Base-by-base conservation (phyloP, 2,888 invertebrate species). In the Amblyjoppa proteus region DNA sequence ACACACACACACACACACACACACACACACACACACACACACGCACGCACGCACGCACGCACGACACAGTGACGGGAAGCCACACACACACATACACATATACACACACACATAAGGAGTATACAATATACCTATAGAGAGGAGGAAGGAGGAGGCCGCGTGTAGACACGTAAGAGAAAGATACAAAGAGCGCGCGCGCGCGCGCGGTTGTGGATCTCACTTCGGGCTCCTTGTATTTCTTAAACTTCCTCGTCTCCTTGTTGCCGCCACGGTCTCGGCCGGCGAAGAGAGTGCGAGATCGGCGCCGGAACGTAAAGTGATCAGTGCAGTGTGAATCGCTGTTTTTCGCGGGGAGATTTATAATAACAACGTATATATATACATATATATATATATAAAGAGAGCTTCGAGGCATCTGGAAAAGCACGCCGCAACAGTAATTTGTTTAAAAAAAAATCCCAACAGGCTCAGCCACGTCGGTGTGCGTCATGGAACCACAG, bases 401-500 rank as follows among this genome's bases (percentile, higher is more conserved):
- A 3, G 31, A 28, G 61, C 28, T 31, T 61, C 28, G 28, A 61
- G 28, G 61, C 61, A 31, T 61, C 31, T 28, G 25, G 16, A 31
- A 31, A 31, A 61, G 13, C 13, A 4, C 3, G 11, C 3, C 13
- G 9, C 61, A 28, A 13, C 28, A 31, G 9, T 31, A 41, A 41
- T 53, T 53, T 53, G 3, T 61, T 58, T n/a, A 28, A 16, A 61
- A 61, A 61, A 28, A 61, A 31, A 31, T 56, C 13, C 13, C 4
- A 61, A 51, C 31, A 73, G 64, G 49, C 77, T 77, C 56, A 66
- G 58, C 45, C 70, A 76, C 78, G 56, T 79, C 79, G 61, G 68
- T 68, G 80, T 73, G 88, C 91, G 93, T 91, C 92, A 97, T 97
- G 97, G 97, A 97, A 95, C 95, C 96, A 94, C 97, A 97, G 94